Base-by-base conservation (phyloP, 2,113 vertebrate genomes). In the Poecilia latipinna region DNA sequence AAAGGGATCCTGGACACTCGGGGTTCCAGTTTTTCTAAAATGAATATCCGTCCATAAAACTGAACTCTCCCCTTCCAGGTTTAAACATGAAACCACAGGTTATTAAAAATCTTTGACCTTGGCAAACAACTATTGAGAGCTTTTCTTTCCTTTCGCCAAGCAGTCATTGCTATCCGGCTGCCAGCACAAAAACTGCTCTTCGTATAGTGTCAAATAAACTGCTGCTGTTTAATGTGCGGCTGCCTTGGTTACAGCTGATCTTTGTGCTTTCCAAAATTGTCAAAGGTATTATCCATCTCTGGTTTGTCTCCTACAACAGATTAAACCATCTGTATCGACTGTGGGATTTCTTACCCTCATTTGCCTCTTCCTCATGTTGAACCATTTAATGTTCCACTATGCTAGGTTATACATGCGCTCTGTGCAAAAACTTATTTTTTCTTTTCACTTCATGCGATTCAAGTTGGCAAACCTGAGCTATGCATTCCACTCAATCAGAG, bases 181-280 rank as follows among this genome's bases (percentile, higher is more conserved):
- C 44, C 57, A 60, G 61, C 68, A 65, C 19, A 15, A 48, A 78
- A 37, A 48, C 26, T 65, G 33, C 32, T 71, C 32, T 60, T 70
- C 17, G 70, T 29, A n/a, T 68, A 63, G 17, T 29, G 44, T 65
- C 48, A 26, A 28, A 39, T 32, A 57, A 37, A 0, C 0, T 39
- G n/a, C 12, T n/a, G 61, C 61, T 60, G 42, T 65, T 65, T 65
- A 65, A 64, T 54, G 17, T 54, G 67, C 37, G 22, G 63, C 3
- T 65, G 39, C 35, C 62, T 33, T 62, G 26, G 28, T 26, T 70
- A n/a, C 24, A 8, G 51, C 51, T 57, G 51, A 57, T 57, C 8
- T 0, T 48, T 31, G 29, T 32, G 29, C 26, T 10, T 7, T 68
- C 37, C n/a, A 11, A 42, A 42, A 44, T 10, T 68, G n/a, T 68